These are phyloP conservation scores for Chelidonichthys spinosus DNA, from an alignment of 2,797 vertebrate genomes.

Conservation along the genomic window DNA sequence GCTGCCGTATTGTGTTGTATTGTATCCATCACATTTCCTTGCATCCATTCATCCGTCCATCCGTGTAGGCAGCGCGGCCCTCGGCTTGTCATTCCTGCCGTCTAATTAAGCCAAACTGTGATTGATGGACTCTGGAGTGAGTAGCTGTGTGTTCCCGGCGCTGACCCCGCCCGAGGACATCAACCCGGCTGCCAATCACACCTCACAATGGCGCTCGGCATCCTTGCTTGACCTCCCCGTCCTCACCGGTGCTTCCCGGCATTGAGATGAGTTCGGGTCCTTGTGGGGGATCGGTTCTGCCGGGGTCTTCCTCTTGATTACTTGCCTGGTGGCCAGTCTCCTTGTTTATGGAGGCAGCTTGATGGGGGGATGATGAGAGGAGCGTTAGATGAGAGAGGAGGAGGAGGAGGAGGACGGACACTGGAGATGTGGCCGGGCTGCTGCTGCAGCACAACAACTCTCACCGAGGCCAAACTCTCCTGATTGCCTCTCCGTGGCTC, in stretches of 20 bases:
- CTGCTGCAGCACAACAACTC: constrained; percentile 59
- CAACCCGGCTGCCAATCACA: constrained; percentile 68
- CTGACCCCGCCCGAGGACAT: constrained; percentile 56
- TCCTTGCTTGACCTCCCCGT: not conserved
- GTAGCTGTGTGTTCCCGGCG: constrained; percentile 40
- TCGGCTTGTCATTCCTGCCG: constrained; percentile 60
- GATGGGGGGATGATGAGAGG: constrained; percentile 70
- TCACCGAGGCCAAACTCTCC: constrained; percentile 62
- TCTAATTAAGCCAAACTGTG: constrained; percentile 77
- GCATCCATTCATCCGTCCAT: constrained; percentile 47
- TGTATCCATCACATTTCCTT: constrained; percentile 51
- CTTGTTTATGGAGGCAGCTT: constrained; percentile 61
- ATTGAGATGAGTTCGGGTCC: constrained; percentile 42
- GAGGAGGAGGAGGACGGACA: constrained; percentile 41
- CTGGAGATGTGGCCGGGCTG: constrained; percentile 58
- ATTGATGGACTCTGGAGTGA: constrained; percentile 73
- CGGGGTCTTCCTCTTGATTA: constrained; percentile 58
- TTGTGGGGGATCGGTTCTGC: constrained; percentile 40
- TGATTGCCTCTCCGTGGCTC: constrained; percentile 66
- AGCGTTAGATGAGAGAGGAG: constrained; percentile 45
- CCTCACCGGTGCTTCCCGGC: constrained; percentile 4
- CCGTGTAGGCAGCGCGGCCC: constrained; percentile 37
- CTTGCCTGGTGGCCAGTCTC: constrained; percentile 55
- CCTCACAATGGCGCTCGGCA: constrained; percentile 14
- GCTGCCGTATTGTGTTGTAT: constrained; percentile 28